Evolutionary conservation across 2,797 vertebrate species (phyloP).

Genomic region (Lithobates sylvaticus): DNA sequence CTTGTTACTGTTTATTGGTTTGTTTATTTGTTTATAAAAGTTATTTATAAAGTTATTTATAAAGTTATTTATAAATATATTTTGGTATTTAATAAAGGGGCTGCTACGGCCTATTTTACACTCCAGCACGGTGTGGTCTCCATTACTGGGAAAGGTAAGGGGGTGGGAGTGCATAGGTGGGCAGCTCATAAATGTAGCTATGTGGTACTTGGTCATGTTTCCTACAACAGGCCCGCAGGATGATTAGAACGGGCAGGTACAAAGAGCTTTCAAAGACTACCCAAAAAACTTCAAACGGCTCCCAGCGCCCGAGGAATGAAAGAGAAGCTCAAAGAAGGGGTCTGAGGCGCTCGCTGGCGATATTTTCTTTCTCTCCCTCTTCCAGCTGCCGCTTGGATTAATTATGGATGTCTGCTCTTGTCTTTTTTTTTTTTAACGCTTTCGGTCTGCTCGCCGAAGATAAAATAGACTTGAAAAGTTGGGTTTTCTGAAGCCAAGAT

Average conservation of each 20-base stretch:
- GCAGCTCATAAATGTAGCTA: too few species aligned
- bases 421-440: slow-evolving; percentile 47
- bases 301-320: slow-evolving; percentile 57
- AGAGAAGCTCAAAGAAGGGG: slow-evolving; percentile 57
- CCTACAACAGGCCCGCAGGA: slow-evolving; percentile 55
- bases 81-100: too few species aligned
- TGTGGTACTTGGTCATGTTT: too few species aligned
- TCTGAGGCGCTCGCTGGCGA: slow-evolving; percentile 43
- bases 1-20: too few species aligned
- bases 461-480: slow-evolving; percentile 60
- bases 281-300: slow-evolving; percentile 60
- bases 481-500: slow-evolving; percentile 26
- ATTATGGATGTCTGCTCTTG: slow-evolving; percentile 55
- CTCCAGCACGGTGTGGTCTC: too few species aligned
- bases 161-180: too few species aligned
- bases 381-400: slow-evolving; percentile 60
- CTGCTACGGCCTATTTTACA: too few species aligned
- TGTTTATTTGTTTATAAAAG: too few species aligned
- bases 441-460: slow-evolving; percentile 46
- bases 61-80: too few species aligned
- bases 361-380: slow-evolving; percentile 49
- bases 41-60: too few species aligned
- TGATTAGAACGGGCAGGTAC: slow-evolving; percentile 61
- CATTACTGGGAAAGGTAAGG: too few species aligned
- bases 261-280: slow-evolving; percentile 59